phyloP scores from a whole-genome alignment of 1,140 invertebrate genomes.

The Sogatella furcifera region DNA sequence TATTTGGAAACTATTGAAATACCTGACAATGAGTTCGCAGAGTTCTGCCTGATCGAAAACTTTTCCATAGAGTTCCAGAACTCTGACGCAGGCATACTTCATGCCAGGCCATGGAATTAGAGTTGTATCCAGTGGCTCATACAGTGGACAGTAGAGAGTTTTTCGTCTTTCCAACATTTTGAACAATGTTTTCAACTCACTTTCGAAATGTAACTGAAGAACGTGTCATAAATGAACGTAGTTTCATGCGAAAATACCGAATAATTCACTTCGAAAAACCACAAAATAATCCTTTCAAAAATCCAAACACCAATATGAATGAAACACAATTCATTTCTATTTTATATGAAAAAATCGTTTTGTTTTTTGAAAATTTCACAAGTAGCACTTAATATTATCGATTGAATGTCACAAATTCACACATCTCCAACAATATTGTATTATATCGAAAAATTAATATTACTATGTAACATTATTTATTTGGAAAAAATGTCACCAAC shows the following conservation, averaged over 20 bases:
- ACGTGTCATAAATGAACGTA: neutral
- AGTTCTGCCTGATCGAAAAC: conserved; percentile 69
- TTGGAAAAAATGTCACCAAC: too few species aligned
- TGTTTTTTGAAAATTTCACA: too few species aligned
- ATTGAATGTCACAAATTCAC: too few species aligned
- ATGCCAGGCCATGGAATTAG: conserved; percentile 63
- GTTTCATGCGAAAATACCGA: neutral
- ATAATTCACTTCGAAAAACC: too few species aligned
- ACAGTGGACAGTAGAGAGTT: conserved; percentile 26
- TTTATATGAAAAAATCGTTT: too few species aligned
- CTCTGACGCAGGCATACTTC: conserved; percentile 63
- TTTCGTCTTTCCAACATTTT: conserved; percentile 10
- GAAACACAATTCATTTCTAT: too few species aligned
- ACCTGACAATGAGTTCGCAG: conserved; percentile 68
- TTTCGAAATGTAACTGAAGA: neutral
- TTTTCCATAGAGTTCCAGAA: conserved; percentile 70
- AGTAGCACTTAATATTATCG: too few species aligned
- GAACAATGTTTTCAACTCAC: conserved; percentile 2
- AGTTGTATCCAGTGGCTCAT: conserved; percentile 30
- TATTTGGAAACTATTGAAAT: conserved; percentile 30
- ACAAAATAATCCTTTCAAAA: neutral
- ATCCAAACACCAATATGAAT: too few species aligned
- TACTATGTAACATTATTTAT: too few species aligned
- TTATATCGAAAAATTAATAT: too few species aligned
- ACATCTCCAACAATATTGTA: too few species aligned